Evolutionary conservation across 2,888 invertebrate genomes (phyloP).

Genomic region (Sinelater perroti): DNA sequence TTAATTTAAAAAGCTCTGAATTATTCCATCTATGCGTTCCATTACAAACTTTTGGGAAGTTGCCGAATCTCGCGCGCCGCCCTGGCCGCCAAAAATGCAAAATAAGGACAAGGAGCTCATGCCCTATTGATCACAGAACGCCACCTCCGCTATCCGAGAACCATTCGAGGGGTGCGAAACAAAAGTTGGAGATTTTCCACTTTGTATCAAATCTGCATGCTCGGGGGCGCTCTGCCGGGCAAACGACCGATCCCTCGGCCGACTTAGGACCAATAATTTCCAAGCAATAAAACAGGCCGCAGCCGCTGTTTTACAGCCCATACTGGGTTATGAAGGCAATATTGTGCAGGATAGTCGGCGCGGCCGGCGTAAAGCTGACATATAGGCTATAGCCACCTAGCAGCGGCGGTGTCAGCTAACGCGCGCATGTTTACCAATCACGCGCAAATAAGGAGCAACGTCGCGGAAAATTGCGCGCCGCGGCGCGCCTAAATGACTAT

Average conservation of each 20-base stretch:
- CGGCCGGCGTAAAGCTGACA: too few relatives aligned
- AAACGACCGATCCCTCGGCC: conserved; percentile 9
- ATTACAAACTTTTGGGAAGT: too few relatives aligned
- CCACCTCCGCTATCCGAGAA: too few relatives aligned
- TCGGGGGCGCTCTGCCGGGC: conserved; percentile 1
- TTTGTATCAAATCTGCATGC: conserved; percentile 22
- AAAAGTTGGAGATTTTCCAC: conserved; percentile 9
- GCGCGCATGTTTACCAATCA: conserved; percentile 12
- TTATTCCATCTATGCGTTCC: too few relatives aligned
- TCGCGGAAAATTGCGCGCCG: conserved; percentile 15
- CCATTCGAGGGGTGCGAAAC: neutral
- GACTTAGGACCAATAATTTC: conserved; percentile 21
- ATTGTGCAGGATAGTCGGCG: conserved; percentile 19
- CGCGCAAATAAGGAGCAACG: conserved; percentile 1
- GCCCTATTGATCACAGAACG: too few relatives aligned
- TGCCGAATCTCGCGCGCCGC: too few relatives aligned
- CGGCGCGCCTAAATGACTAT: conserved; percentile 9
- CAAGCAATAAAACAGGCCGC: conserved; percentile 27
- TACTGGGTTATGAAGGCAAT: conserved; percentile 25
- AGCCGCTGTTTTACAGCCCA: conserved; percentile 24
- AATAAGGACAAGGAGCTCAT: too few relatives aligned
- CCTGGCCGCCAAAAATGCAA: too few relatives aligned
- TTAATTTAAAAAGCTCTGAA: too few relatives aligned
- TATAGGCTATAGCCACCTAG: neutral
- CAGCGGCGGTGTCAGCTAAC: too few relatives aligned